A percentile compares a stretch with the other conserved stretches of the same genome.
These are phyloP conservation scores for Trematomus bernacchii DNA, from an alignment of 2,797 vertebrate genomes.

Conservation along the genomic window DNA sequence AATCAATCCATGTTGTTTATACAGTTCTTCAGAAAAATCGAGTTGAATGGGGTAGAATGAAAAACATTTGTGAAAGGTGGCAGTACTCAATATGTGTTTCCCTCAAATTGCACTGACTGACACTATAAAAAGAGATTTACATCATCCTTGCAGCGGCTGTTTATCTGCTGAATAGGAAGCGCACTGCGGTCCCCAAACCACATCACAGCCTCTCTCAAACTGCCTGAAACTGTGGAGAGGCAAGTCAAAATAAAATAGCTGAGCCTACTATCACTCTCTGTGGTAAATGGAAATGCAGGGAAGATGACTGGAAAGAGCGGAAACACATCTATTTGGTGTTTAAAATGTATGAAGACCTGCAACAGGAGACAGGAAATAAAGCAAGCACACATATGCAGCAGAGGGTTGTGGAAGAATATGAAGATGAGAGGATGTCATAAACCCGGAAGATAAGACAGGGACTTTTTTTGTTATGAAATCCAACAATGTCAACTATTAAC, in stretches of 20 bases:
- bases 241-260: neutral
- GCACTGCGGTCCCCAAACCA: conserved; percentile 10
- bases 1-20: neutral
- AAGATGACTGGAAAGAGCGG: neutral
- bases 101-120: neutral
- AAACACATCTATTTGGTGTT: conserved; percentile 18
- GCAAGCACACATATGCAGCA: neutral
- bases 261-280: conserved; percentile 13
- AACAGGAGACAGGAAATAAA: conserved; percentile 21
- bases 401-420: neutral
- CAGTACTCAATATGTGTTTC: neutral
- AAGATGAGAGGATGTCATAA: neutral
- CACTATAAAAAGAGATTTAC: conserved; percentile 18
- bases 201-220: neutral
- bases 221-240: neutral
- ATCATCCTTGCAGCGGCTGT: conserved; percentile 1
- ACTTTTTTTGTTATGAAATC: neutral
- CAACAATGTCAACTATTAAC: neutral
- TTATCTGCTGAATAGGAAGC: conserved; percentile 19
- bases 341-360: conserved; percentile 42
- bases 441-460: neutral
- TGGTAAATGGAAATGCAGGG: neutral
- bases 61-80: neutral
- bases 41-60: neutral
- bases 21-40: too few relatives aligned